Conservation (phyloP, 2,888 invertebrate genomes). For the Clostera curtula region DNA sequence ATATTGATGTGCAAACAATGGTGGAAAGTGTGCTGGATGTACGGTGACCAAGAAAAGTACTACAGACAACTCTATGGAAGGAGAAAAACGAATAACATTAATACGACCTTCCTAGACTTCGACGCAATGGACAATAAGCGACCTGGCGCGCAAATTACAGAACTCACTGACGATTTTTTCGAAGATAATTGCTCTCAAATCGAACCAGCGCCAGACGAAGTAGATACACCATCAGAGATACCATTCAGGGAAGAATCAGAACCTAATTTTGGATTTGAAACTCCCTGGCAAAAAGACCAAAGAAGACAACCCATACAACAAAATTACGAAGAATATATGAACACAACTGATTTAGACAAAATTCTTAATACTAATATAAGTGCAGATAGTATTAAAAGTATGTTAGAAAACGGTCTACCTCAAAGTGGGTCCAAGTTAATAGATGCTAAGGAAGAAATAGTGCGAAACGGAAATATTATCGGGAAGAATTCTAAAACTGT, state of each 20-base stretch:
- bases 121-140: conserved; percentile 51
- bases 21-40: conserved; percentile 93
- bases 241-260: conserved; percentile 50
- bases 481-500: conserved; percentile 59
- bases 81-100: conserved; percentile 59
- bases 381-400: conserved; percentile 55
- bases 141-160: conserved; percentile 67
- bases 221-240: conserved; percentile 24
- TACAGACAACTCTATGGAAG: conserved; percentile 87
- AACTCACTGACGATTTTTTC: conserved; percentile 67
- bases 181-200: conserved; percentile 48
- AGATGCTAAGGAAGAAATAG: conserved; percentile 55
- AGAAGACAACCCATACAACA: conserved; percentile 67
- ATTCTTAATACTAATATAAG: conserved; percentile 41
- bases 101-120: conserved; percentile 47
- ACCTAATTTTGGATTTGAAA: conserved; percentile 55
- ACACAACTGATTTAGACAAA: conserved; percentile 54
- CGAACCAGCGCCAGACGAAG: conserved; percentile 60
- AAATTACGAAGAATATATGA: conserved; percentile 54
- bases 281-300: conserved; percentile 67
- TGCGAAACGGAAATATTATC: conserved; percentile 53
- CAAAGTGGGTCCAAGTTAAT: conserved; percentile 42
- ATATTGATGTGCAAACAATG: conserved; percentile 89
- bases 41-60: conserved; percentile 89
- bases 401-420: conserved; percentile 64